Percentiles rank a stretch among this genome's conserved stretches.
These are phyloP conservation scores for Poliocrania exsul DNA, from an alignment of 2,797 vertebrate genomes.

Conservation along the genomic window DNA sequence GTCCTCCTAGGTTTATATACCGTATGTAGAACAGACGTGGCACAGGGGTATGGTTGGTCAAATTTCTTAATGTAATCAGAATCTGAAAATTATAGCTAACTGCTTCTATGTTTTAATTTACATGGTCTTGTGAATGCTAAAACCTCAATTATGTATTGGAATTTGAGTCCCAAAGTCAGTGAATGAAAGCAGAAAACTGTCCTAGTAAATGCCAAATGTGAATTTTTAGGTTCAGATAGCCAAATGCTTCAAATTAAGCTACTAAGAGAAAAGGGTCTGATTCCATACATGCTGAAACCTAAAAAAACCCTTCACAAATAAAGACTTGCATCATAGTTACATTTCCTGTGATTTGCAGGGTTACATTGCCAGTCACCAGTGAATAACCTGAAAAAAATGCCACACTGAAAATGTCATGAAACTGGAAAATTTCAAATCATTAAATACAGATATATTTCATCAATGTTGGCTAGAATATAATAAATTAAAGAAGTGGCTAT, in stretches of 20 bases:
- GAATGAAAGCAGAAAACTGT: background rate
- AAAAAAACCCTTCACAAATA: background rate
- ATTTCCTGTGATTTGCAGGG: background rate
- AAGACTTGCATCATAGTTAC: background rate
- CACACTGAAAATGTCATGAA: background rate
- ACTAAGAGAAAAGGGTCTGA: background rate
- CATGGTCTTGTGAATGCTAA: background rate
- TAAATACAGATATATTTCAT: rapidly evolving
- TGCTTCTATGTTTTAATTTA: background rate
- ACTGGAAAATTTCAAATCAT: background rate
- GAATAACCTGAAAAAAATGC: background rate
- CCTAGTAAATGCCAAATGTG: background rate
- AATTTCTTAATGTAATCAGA: background rate
- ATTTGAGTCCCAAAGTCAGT: background rate
- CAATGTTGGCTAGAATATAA: background rate
- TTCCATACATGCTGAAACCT: background rate
- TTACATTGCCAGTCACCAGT: background rate
- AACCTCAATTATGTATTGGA: background rate
- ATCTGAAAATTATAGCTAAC: background rate
- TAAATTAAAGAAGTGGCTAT: background rate
- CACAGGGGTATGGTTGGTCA: background rate
- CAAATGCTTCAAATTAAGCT: background rate
- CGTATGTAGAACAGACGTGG: background rate
- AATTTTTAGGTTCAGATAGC: background rate
- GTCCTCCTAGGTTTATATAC: background rate